Conservation (phyloP, 2,113 vertebrate species). For the Neotragus moschatus region DNA sequence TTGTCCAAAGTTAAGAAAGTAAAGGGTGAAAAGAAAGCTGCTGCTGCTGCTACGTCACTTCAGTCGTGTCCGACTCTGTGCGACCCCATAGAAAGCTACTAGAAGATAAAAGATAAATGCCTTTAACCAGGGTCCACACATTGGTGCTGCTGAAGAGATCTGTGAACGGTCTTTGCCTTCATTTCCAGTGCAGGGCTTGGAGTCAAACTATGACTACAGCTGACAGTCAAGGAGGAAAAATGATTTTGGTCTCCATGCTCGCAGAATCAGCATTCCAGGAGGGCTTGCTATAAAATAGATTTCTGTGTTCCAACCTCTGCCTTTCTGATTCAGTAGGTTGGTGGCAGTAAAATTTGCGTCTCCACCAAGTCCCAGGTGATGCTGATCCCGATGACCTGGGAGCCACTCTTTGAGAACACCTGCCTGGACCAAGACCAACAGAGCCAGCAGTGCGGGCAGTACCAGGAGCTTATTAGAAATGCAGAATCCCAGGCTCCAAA, state of each 20-base stretch:
- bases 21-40: neutral
- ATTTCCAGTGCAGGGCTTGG: neutral
- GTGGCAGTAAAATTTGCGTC: neutral
- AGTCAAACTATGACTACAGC: neutral
- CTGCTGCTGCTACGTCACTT: no score
- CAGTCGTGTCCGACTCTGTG: no score
- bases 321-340: neutral
- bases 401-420: neutral
- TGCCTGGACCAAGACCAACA: neutral
- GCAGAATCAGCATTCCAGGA: neutral
- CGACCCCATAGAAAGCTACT: neutral
- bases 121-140: neutral
- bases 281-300: neutral
- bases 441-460: fast-evolving
- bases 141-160: neutral
- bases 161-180: neutral
- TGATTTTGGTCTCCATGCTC: neutral
- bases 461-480: neutral
- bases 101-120: neutral
- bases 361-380: neutral
- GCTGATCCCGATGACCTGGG: neutral
- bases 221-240: neutral
- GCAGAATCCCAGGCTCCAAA: neutral
- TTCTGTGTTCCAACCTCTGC: neutral
- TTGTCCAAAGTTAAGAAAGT: neutral